Evolutionary conservation across 2,113 vertebrate genomes (phyloP).

Genomic region (Leptodactylus fuscus): DNA sequence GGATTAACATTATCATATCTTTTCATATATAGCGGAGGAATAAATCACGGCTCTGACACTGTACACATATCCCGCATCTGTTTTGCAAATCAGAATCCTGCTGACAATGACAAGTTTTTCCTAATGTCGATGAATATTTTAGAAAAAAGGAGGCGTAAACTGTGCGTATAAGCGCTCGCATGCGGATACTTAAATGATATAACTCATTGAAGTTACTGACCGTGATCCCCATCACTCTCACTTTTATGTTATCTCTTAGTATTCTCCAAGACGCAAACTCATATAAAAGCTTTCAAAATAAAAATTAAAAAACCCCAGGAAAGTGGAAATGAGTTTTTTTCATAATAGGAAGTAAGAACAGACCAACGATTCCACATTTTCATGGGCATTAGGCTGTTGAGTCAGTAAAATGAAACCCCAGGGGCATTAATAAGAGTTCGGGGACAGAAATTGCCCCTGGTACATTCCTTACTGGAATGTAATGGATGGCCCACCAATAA

Average conservation of each 20-base stretch:
- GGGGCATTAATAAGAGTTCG: no score
- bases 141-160: constrained; percentile 14
- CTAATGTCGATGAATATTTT: constrained; percentile 28
- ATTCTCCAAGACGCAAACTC: not conserved
- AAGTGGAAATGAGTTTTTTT: not conserved
- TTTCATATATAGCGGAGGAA: constrained; percentile 16
- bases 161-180: not conserved
- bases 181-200: constrained; percentile 22
- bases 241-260: not conserved
- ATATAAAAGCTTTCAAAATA: not conserved
- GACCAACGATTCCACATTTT: no score
- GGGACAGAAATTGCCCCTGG: no score
- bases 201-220: constrained; percentile 14
- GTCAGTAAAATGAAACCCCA: no score
- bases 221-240: constrained; percentile 4
- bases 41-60: constrained; percentile 9
- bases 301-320: not conserved
- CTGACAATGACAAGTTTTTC: constrained; percentile 52
- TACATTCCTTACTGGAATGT: no score
- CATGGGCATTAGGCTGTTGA: no score
- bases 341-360: no score
- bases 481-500: no score
- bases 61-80: not conserved
- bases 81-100: constrained; percentile 41
- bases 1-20: constrained; percentile 53